Percentiles rank a stretch among this genome's conserved stretches.
Evolutionary conservation across 1,140 invertebrate genomes (phyloP).

Genomic region (Aphelenchoides fujianensis): DNA sequence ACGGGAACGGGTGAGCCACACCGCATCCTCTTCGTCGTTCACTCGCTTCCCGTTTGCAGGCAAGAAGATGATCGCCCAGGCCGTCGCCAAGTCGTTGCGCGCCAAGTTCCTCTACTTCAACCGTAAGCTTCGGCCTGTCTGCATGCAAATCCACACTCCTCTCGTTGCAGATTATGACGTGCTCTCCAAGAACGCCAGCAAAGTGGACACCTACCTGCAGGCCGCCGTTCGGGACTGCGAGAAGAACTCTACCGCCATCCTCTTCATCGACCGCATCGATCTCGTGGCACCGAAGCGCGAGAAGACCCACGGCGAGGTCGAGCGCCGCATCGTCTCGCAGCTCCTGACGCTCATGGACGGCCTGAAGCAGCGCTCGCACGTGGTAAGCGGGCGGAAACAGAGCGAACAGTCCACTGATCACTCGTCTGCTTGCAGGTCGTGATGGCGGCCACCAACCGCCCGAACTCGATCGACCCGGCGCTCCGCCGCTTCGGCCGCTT

Average conservation of each 20-base stretch:
- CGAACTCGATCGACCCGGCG: slow-evolving; percentile 96
- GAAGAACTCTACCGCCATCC: slow-evolving; percentile 97
- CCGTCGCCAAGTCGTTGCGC: slow-evolving; percentile 98
- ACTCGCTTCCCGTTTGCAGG: slow-evolving; percentile 55
- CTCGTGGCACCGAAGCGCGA: slow-evolving; percentile 99
- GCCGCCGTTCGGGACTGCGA: slow-evolving; percentile 99
- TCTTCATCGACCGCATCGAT: slow-evolving; percentile 99
- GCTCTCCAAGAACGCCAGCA: slow-evolving; percentile 98
- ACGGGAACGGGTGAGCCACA: slow-evolving; percentile 78
- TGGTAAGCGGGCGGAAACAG: no score
- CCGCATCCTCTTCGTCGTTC: no score
- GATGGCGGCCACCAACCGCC: slow-evolving; percentile 98
- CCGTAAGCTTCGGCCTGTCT: slow-evolving; percentile 68
- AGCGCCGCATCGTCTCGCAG: slow-evolving; percentile 96
- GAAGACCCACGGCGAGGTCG: slow-evolving; percentile 99
- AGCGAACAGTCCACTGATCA: no score
- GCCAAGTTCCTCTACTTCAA: slow-evolving; percentile 99
- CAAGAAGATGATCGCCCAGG: slow-evolving; percentile 95
- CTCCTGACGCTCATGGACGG: slow-evolving; percentile 98
- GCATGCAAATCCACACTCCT: not conserved
- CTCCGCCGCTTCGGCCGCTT: slow-evolving; percentile 95
- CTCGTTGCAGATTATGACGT: slow-evolving; percentile 83
- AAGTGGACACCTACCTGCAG: slow-evolving; percentile 91
- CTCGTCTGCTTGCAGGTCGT: no score
- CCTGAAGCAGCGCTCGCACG: slow-evolving; percentile 94